Evolutionary conservation across 2,797 vertebrate genomes (phyloP), one percentile per base, ranked within the genome.

Genomic region (Alectoris magna): DNA sequence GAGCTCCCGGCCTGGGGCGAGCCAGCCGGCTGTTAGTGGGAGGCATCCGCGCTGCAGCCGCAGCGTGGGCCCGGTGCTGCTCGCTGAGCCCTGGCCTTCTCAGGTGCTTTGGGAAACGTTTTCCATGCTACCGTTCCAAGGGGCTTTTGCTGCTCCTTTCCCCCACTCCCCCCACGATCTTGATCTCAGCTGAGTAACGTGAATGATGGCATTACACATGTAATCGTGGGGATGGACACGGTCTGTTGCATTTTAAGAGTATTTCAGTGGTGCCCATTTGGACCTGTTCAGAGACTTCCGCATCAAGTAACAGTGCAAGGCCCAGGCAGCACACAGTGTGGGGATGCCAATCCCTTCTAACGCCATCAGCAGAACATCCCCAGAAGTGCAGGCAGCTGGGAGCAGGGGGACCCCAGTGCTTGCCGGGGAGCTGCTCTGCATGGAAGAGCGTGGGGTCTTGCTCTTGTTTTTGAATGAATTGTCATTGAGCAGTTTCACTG

Each of bases 1-100:
- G 96, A 97, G 97, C 97, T 98, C 97, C 97, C 96, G 97, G 91
- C 95, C 74, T 67, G 93, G 96, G 96, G 97, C 96, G 98, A 92
- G 84, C 83, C 95, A 69, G 96, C 95, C 93, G 90, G 96, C 95
- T 53, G 8, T 22, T 8, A 9, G 46, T 29, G 12, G 22, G 11
- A n/a, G 16, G 58, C 41, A 16, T 16, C 41, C 41, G 41, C 41
- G 41, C 5, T 43, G 41, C 70, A 19, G 67, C 39, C 13, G n/a
- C 60, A 10, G 44, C 9, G 9, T 4, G 4, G 67, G 24, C 49
- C n/a, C 43, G 17, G 29, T 6, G 31, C 27, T 49, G 48, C 22
- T 21, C 8, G 0, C 41, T 38, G 22, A 1, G 1, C 12, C 31
- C 11, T 6, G 14, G 3, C 5, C 19, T 44, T 31, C 0, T 3